Percentiles rank a stretch among this genome's conserved stretches.
These are phyloP conservation scores for Nezara viridula DNA, from an alignment of 2,888 invertebrate species.

Conservation along the genomic window DNA sequence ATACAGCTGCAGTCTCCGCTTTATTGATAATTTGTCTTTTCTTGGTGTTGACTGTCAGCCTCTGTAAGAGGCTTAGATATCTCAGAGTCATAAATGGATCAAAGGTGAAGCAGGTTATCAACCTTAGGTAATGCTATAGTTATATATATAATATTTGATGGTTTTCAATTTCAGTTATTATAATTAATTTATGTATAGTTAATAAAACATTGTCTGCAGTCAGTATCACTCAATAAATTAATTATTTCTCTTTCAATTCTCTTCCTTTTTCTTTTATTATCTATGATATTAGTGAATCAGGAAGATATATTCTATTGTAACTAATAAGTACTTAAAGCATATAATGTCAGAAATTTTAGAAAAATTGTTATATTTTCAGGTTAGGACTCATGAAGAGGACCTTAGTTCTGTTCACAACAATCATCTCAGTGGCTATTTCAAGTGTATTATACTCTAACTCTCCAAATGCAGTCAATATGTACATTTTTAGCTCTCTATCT, in stretches of 20 bases:
- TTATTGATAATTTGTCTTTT: constrained; percentile 79
- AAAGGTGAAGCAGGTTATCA: constrained; percentile 68
- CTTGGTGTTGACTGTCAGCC: constrained; percentile 77
- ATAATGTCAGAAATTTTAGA: neutral
- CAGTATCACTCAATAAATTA: no score
- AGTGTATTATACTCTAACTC: constrained; percentile 78
- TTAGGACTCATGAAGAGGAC: constrained; percentile 76
- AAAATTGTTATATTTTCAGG: constrained; percentile 70
- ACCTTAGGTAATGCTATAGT: constrained; percentile 68
- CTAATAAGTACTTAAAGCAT: neutral
- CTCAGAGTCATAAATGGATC: constrained; percentile 67
- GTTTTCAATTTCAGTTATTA: neutral
- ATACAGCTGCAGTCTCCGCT: constrained; percentile 79
- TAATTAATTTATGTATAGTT: no score
- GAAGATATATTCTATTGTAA: no score
- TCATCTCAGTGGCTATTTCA: constrained; percentile 74
- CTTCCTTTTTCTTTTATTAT: neutral
- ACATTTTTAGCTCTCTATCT: constrained; percentile 80
- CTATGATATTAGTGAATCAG: neutral
- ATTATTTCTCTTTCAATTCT: no score
- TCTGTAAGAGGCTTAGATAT: constrained; percentile 70
- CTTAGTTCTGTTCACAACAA: constrained; percentile 74
- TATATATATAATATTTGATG: constrained; percentile 16
- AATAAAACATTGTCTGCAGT: no score
- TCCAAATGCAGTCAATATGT: constrained; percentile 77